Conservation (phyloP, 2,113 vertebrate species). For the Pangasianodon gigas region DNA sequence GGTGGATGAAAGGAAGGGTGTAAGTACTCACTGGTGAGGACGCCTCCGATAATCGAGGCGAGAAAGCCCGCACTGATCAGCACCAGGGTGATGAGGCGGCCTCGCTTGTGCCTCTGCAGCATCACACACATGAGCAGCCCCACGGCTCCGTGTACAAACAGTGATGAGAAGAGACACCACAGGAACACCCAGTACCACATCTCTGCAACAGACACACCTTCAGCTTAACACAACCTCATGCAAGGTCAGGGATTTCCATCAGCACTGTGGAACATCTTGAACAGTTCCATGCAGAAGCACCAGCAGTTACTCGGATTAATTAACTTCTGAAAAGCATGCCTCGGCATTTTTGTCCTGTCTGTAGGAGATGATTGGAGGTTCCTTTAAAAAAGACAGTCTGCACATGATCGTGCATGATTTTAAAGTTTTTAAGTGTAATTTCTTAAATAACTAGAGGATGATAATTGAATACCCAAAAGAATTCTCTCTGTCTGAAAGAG, state of each 20-base stretch:
- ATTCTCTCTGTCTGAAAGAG: too few species aligned
- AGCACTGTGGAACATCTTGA: not conserved
- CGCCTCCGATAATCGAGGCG: conserved; percentile 88
- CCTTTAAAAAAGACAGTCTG: too few species aligned
- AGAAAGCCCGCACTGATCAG: conserved; percentile 93
- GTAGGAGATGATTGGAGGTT: too few species aligned
- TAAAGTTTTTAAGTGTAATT: too few species aligned
- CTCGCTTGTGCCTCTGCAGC: conserved; percentile 92
- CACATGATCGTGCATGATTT: too few species aligned
- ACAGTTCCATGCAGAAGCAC: too few species aligned
- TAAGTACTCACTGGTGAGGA: conserved; percentile 93
- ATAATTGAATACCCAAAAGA: too few species aligned
- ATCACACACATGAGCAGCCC: conserved; percentile 94
- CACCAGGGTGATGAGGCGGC: conserved; percentile 91
- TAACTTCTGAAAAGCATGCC: too few species aligned
- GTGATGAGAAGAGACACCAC: conserved; percentile 97
- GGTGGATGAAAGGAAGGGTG: not conserved
- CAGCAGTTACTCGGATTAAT: too few species aligned
- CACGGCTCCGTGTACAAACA: conserved; percentile 89
- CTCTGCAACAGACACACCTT: conserved; percentile 75
- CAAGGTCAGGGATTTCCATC: not conserved
- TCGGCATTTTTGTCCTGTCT: too few species aligned
- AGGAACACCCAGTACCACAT: conserved; percentile 99
- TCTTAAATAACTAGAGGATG: too few species aligned
- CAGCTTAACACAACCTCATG: not conserved